Evolutionary conservation across 1,140 invertebrate species (phyloP).

Genomic region (Lysiphlebus fabarum): DNA sequence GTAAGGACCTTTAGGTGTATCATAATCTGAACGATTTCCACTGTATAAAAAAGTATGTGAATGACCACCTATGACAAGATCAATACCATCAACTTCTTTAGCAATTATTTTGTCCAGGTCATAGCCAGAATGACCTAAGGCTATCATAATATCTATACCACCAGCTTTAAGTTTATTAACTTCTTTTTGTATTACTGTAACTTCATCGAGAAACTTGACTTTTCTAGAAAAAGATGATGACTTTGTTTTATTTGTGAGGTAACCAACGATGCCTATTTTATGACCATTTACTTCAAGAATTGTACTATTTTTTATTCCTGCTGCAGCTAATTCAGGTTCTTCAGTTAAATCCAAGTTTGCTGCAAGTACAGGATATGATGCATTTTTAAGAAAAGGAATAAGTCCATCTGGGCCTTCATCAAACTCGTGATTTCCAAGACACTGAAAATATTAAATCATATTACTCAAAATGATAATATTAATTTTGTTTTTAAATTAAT

Average conservation of each 20-base stretch:
- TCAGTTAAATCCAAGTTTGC: slow-evolving; percentile 72
- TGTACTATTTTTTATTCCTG: slow-evolving; percentile 61
- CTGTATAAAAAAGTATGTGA: slow-evolving; percentile 87
- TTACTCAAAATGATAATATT: background rate
- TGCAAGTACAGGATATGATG: slow-evolving; percentile 69
- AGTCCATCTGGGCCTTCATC: slow-evolving; percentile 75
- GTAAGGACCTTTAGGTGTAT: slow-evolving; percentile 70
- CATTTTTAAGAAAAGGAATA: slow-evolving; percentile 70
- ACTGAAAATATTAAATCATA: slow-evolving; percentile 56
- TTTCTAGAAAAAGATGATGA: slow-evolving; percentile 61
- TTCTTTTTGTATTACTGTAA: slow-evolving; percentile 67
- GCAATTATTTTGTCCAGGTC: slow-evolving; percentile 76
- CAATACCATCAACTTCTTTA: slow-evolving; percentile 71
- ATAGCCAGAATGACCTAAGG: slow-evolving; percentile 85
- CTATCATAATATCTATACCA: slow-evolving; percentile 83
- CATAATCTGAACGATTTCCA: slow-evolving; percentile 63
- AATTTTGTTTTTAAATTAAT: slow-evolving; percentile 7
- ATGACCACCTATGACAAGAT: slow-evolving; percentile 84
- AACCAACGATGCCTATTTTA: slow-evolving; percentile 83
- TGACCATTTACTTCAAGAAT: slow-evolving; percentile 62
- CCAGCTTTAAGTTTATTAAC: slow-evolving; percentile 61
- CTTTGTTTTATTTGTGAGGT: slow-evolving; percentile 80
- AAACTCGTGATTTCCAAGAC: slow-evolving; percentile 94
- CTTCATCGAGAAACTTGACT: slow-evolving; percentile 73
- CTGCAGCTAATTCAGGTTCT: slow-evolving; percentile 61